Percentiles rank a stretch among this genome's conserved stretches.
These are phyloP conservation scores for Tapirus terrestris DNA, from an alignment of 2,113 vertebrate genomes.

Conservation along the genomic window DNA sequence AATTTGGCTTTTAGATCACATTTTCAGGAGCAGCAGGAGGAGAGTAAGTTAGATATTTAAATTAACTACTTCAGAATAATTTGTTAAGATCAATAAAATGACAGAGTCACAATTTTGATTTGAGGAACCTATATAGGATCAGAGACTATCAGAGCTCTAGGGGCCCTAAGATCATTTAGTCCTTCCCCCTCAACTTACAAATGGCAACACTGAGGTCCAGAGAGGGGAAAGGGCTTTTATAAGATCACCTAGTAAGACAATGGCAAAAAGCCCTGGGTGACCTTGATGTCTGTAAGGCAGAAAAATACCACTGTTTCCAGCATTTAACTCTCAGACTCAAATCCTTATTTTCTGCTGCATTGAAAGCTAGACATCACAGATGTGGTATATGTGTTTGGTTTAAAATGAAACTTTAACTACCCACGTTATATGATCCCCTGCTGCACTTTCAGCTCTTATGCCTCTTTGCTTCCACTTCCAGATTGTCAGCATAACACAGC, in stretches of 20 bases:
- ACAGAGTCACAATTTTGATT: background rate
- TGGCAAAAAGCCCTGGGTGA: background rate
- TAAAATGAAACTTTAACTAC: background rate
- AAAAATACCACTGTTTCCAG: background rate
- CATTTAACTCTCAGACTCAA: slow-evolving; percentile 6
- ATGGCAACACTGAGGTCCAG: background rate
- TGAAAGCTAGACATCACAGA: background rate
- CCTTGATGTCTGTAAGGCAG: background rate
- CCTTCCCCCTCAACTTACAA: background rate
- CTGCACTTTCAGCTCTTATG: background rate
- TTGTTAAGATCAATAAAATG: background rate
- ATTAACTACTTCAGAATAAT: background rate
- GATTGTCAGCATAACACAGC: background rate
- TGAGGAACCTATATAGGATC: background rate
- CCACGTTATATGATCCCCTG: background rate
- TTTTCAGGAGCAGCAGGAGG: background rate
- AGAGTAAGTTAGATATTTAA: background rate
- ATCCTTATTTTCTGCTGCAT: background rate
- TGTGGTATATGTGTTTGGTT: background rate
- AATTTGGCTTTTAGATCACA: background rate
- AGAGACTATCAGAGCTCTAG: background rate
- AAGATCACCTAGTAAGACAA: background rate
- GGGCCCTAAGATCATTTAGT: background rate
- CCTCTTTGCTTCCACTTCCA: background rate
- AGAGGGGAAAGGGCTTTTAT: background rate